Evolutionary conservation across 2,888 invertebrate genomes (phyloP), one percentile per base, ranked within the genome.

Genomic region (Heliconius charithonia): DNA sequence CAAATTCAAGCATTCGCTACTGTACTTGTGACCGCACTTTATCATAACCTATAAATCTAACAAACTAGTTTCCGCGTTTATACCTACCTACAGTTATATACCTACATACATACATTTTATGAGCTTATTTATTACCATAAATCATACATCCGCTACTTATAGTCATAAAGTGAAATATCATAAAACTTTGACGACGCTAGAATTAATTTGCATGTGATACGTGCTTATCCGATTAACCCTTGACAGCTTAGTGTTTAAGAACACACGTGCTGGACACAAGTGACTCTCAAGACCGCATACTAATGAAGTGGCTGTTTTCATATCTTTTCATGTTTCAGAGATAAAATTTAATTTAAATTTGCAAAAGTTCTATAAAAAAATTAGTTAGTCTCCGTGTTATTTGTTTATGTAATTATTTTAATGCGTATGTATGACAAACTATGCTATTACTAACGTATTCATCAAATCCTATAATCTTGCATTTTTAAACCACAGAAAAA

Each of bases 91-190:
- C 32, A 37, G 27, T 62, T n/a, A n/a, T n/a, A n/a, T n/a, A n/a
- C 25, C 83, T 86, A n/a, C 27, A 7, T 78, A 45, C 12, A 69
- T 86, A 87, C 87, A 87, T 91, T 90, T 91, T 88, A 86, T 87
- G 88, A 87, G 88, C 83, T 90, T 90, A 90, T 92, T 91, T 90
- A 89, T 88, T 45, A 10, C 75, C 85, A 92, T 93, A 93, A 93
- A 93, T 92, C 91, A 93, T 86, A 88, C 91, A 92, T 92, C 93
- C 92, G 92, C 91, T 90, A 91, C 92, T 90, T 86, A 85, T 85
- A 77, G 80, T 85, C 87, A 86, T 86, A 86, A 87, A 87, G 86
- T 85, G 84, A 87, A 89, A 89, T 87, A 88, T 86, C 88, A 85
- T 84, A 84, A 85, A 85, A 84, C 81, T 80, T 81, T 83, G 81